Evolutionary conservation across 1,140 invertebrate genomes (phyloP), one percentile per base, ranked within the genome.

Genomic region (Lepidurus packardi): DNA sequence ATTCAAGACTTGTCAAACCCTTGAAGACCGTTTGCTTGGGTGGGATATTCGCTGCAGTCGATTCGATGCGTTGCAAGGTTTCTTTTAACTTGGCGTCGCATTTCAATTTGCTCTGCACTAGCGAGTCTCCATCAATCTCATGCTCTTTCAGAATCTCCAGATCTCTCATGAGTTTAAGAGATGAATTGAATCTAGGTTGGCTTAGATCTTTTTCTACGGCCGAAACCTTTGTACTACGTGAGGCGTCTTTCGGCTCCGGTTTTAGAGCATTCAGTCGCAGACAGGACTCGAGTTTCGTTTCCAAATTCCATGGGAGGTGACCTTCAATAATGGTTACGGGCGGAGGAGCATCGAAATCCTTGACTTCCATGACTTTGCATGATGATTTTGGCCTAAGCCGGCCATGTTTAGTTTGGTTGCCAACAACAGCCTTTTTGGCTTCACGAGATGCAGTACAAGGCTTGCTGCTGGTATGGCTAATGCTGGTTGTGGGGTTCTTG

Each of bases 21-120:
- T 65, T 65, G 53, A 65, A 65, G 53, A 65, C 53, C 16, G 53
- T 16, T 65, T 65, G 53, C 13, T 65, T 65, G 16, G 53, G 53
- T n/a, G 13, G 13, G 21, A 65, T 9, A 65, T 13, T 65, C 21
- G 53, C 21, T 21, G 53, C 53, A 65, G 53, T 65, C 13, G 53
- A 13, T 65, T 65, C 53, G 8, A 65, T 21, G 13, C 21, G 53
- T 65, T 65, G 53, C 53, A 65, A 65, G 13, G 6, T n/a, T 65
- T 65, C 53, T 65, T 65, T 65, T 3, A 65, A 16, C 13, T 65
- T 65, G 7, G 9, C 9, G 21, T 65, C 53, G n/a, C 16, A 65
- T 16, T 65, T 65, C 53, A 65, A 16, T 65, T 65, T 65, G 53
- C 13, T 65, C 21, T 65, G 53, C 16, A 65, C 21, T 4, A 65